Conservation (phyloP, 2,797 vertebrate species). For the Perodicticus potto region DNA sequence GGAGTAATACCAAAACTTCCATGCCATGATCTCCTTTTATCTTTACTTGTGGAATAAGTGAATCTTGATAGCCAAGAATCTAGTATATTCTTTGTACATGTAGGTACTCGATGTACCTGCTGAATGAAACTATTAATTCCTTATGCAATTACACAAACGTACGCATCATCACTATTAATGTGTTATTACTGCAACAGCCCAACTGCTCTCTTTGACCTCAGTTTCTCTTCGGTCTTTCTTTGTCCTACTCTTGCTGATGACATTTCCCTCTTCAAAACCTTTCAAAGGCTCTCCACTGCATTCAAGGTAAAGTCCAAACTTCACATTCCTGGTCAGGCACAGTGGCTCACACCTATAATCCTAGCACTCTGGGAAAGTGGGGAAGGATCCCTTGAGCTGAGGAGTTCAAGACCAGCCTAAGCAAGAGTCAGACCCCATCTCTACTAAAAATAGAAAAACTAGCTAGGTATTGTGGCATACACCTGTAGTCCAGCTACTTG, state of each 20-base stretch:
- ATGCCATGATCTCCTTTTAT: slow-evolving; percentile 37
- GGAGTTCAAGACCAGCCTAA: not conserved
- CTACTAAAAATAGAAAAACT: not conserved
- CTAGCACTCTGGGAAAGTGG: not conserved
- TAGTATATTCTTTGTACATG: slow-evolving; percentile 51
- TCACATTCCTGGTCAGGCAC: too few species aligned
- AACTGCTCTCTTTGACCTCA: not conserved
- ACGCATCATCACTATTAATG: not conserved
- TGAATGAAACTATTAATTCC: slow-evolving; percentile 56
- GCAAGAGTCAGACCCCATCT: not conserved
- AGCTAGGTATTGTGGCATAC: too few species aligned
- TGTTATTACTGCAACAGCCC: not conserved
- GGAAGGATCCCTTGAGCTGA: not conserved
- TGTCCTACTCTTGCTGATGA: not conserved
- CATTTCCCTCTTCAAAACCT: slow-evolving; percentile 38
- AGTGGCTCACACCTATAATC: not conserved
- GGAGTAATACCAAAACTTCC: slow-evolving; percentile 11
- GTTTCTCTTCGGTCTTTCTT: not conserved
- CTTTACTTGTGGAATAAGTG: slow-evolving; percentile 59
- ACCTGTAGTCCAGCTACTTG: too few species aligned
- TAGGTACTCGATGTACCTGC: slow-evolving; percentile 2
- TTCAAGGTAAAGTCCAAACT: slow-evolving; percentile 53
- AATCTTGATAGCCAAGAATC: slow-evolving; percentile 53
- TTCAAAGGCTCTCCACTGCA: not conserved
- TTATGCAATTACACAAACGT: not conserved